Evolutionary conservation across 2,797 vertebrate species (phyloP).

Genomic region (Spea hammondii): DNA sequence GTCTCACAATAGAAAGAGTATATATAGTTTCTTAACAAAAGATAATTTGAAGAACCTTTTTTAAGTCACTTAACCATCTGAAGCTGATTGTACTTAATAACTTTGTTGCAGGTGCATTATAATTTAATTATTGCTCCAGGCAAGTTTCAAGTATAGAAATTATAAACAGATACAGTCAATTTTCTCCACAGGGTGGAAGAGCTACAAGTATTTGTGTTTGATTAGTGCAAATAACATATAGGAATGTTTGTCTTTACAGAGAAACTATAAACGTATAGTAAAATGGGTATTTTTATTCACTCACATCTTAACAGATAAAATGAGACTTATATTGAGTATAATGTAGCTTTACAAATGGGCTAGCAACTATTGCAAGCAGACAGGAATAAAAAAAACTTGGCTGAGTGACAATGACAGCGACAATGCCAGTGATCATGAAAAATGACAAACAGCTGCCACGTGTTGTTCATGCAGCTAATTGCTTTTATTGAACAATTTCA

Average conservation of each 20-base stretch:
- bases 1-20: no score
- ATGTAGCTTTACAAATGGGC: conserved; percentile 16
- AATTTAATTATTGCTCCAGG: conserved; percentile 14
- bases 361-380: conserved; percentile 24
- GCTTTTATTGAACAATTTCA: neutral
- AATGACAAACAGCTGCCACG: conserved; percentile 30
- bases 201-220: conserved; percentile 2
- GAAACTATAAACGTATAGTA: neutral
- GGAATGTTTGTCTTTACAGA: conserved; percentile 21
- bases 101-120: conserved; percentile 8
- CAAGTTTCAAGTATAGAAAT: neutral
- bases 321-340: conserved; percentile 34
- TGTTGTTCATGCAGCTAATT: conserved; percentile 1
- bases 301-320: conserved; percentile 36
- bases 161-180: neutral
- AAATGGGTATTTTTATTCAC: conserved; percentile 26
- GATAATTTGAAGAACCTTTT: neutral
- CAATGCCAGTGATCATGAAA: conserved; percentile 42
- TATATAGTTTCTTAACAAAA: neutral
- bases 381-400: conserved; percentile 21
- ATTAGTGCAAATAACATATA: conserved; percentile 21
- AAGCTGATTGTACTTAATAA: conserved; percentile 4
- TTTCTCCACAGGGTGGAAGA: neutral
- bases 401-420: conserved; percentile 23
- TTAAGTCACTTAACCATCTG: neutral